Base-by-base conservation (phyloP, 1,140 invertebrate species). In the Sogatella furcifera region DNA sequence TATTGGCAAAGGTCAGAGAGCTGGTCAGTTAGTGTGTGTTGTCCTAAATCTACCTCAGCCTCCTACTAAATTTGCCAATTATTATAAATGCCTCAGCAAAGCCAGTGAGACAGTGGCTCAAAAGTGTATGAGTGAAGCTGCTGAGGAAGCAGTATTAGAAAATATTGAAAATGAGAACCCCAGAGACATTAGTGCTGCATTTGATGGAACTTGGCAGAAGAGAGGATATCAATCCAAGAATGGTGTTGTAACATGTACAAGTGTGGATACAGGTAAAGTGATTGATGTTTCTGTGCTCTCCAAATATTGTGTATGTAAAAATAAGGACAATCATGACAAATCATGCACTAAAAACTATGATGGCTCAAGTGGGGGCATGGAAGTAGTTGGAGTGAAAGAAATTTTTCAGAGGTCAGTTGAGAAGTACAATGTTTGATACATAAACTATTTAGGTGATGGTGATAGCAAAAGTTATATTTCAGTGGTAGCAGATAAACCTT, bases 191-290 rank as follows among this genome's bases (percentile, higher is more conserved):
- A 52, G 46, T 38, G 38, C 14, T 22, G 58, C 28, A 15, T 60
- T 60, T 53, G 58, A 60, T 38, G 58, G 46, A 31, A 60, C 42
- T 31, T 60, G 46, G 58, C 58, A 60, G 24, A 19, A 22, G 57
- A 17, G 41, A 21, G 58, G 58, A 21, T 31, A 53, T 31, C 24
- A 34, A 19, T 60, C 58, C 15, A 14, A 53, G 21, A 60, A 60
- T 60, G 46, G 46, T 14, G 42, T 60, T 13, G 19, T 60, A 38
- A 46, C 46, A 19, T 52, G 46, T 49, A 60, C 58, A 11, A 53
- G 24, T 52, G 24, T 60, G 3, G 58, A 53, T 28, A 52, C 21
- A 19, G 58, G 58, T 13, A 60, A 60, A 41, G 58, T 60, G 1
- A 31, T 60, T 15, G 58, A 60, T 53, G 42, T 60, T 13, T 14